Evolutionary conservation across 1,140 invertebrate genomes (phyloP), one percentile per base, ranked within the genome.

Genomic region (Trichonephila inaurata): DNA sequence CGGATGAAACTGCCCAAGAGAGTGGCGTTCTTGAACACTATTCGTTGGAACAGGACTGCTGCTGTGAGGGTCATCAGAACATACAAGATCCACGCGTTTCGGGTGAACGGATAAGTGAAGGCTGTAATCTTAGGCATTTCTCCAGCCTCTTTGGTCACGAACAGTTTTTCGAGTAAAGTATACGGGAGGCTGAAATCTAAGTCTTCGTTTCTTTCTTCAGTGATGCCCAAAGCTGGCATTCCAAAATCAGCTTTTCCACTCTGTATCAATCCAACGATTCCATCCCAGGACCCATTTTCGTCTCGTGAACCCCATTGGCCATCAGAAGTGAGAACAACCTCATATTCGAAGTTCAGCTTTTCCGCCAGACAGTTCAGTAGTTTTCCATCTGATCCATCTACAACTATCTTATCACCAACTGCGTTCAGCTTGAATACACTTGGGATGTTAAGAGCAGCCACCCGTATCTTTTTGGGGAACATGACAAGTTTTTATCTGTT

Each of bases 241-340:
- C 64, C 69, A 33, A 91, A 33, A n/a, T 91, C 89, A 21, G 89
- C 89, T 40, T 83, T 72, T 62, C 66, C 28, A 62, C 89, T 91
- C 2, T 33, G 8, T 18, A 91, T 2, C 28, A 51, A 64, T n/a
- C 89, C 89, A 16, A 91, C 82, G 6, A 91, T 83, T 19, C 89
- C 89, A 21, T 24, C 18, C 72, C 72, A 91, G 5, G 33, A 40
- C 2, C 89, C 89, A 51, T 83, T 62, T 21, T 19, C 14, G n/a
- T 60, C 2, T 2, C 33, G 3, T n/a, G 44, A 28, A 5, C 89
- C 89, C 64, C 64, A 91, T 40, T 58, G 21, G 16, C 58, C 72
- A 91, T 40, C 33, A 40, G 33, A 2, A 4, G 33, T 3, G 2
- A 40, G 33, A 40, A 40, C 33, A 40, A 40, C 4, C 33, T 40